Evolutionary conservation across 2,113 vertebrate species (phyloP).

Genomic region (Eptesicus fuscus): DNA sequence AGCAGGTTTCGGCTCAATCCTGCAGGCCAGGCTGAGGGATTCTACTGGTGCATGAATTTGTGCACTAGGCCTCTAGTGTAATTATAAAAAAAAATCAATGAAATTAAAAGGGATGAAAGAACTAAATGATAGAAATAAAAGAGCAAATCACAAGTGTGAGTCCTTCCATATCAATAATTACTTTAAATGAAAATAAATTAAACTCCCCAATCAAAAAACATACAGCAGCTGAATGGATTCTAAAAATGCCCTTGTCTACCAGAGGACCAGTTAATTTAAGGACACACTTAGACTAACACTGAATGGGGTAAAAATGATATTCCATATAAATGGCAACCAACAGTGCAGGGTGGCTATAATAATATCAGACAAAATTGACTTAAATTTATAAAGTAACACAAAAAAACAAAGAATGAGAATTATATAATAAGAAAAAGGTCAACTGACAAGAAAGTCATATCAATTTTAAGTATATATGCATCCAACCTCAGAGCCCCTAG

Average conservation of each 20-base stretch:
- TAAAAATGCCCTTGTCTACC: background rate
- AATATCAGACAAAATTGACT: background rate
- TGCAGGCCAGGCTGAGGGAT: no score
- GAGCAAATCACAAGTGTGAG: background rate
- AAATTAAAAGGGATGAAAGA: background rate
- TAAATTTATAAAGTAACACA: background rate
- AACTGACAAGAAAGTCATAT: background rate
- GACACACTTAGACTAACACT: background rate
- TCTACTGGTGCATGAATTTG: no score
- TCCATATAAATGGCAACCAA: background rate
- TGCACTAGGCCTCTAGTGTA: background rate
- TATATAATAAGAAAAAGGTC: background rate
- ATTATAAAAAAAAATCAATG: background rate
- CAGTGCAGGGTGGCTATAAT: background rate
- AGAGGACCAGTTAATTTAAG: background rate
- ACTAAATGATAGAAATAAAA: background rate
- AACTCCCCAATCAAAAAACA: background rate
- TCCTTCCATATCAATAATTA: background rate
- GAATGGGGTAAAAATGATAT: background rate
- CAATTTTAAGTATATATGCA: background rate
- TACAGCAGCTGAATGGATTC: background rate
- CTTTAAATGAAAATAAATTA: background rate
- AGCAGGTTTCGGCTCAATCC: no score
- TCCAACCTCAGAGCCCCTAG: background rate
- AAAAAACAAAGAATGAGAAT: background rate